Percentiles rank a stretch among this genome's conserved stretches.
phyloP scores from a whole-genome alignment of 2,113 vertebrate genomes.

The Synodontis membranacea region DNA sequence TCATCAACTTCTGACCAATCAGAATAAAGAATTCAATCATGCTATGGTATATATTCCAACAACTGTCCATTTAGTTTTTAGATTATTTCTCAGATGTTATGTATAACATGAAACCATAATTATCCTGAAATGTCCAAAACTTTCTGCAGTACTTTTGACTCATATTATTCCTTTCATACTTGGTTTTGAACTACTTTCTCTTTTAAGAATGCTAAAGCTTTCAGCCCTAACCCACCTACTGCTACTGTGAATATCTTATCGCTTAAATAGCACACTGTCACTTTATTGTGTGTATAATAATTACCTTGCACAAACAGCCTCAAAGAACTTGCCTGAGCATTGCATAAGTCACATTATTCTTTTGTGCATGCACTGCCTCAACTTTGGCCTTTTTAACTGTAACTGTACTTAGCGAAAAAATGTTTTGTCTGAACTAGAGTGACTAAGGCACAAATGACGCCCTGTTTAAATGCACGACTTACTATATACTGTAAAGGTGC shows the following conservation, averaged over 20 bases:
- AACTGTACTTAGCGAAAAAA: background rate
- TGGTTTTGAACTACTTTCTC: background rate
- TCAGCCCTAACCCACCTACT: slow-evolving; percentile 1
- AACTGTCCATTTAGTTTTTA: background rate
- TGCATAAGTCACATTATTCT: background rate
- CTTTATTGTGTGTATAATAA: slow-evolving; percentile 16
- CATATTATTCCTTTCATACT: background rate
- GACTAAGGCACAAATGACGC: background rate
- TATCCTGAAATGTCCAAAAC: background rate
- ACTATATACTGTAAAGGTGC: background rate
- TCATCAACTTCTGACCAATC: background rate
- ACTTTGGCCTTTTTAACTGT: background rate
- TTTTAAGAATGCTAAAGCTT: slow-evolving; percentile 6
- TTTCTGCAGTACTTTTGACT: too few relatives aligned
- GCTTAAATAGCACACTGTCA: slow-evolving; percentile 23
- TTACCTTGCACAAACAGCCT: background rate
- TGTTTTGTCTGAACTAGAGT: too few relatives aligned
- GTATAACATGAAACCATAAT: background rate
- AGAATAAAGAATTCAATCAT: background rate
- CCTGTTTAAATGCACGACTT: background rate
- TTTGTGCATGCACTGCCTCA: background rate
- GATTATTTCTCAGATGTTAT: background rate
- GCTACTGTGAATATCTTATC: slow-evolving; percentile 22
- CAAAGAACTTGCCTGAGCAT: background rate
- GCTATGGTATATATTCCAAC: background rate